Base-by-base conservation (phyloP, 2,888 invertebrate species). In the Acrobasis suavella region DNA sequence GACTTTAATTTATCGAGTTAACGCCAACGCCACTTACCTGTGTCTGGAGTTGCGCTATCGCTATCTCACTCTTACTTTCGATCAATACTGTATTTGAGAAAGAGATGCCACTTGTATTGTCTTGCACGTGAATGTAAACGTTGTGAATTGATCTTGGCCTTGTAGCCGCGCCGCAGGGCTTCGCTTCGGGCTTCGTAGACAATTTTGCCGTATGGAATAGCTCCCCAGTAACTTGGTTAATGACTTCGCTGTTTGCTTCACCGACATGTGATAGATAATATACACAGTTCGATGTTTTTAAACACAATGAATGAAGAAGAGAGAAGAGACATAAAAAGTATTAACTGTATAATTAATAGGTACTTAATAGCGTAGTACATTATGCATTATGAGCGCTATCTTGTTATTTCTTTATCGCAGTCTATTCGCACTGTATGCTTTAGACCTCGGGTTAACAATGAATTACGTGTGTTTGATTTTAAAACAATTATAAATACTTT, bases 71-170 rank as follows among this genome's bases (percentile, higher is more conserved):
- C 17, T 9, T 14, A 16, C 46, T 1, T 56, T 9, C 22, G 16
- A 12, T 46, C 6, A 46, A 46, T 6, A 6, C 46, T 14, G 14
- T 42, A 14, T 12, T 56, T 46, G 17, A 56, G 56, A 56, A 42
- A 42, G 56, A 56, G 42, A 60, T 54, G 68, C 67, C 63, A 64
- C 62, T 56, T 50, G 64, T 54, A 46, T 60, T 50, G 51, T 60
- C 60, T 9, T 39, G 67, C 65, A 66, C 64, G 66, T 68, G 67
- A 63, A 52, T 65, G 64, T 66, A 55, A 58, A 42, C 22, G 46
- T 50, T 69, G 72, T 67, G 69, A 68, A 71, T 70, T 68, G 66
- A 65, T 72, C 71, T 71, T 75, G 71, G 69, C 75, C 75, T 76
- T 76, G 71, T 65, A 62, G 64, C 55, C 2, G 2, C 32, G 32